These are phyloP conservation scores for Gymnobelideus leadbeateri DNA, from an alignment of 2,113 vertebrate genomes.

Conservation along the genomic window DNA sequence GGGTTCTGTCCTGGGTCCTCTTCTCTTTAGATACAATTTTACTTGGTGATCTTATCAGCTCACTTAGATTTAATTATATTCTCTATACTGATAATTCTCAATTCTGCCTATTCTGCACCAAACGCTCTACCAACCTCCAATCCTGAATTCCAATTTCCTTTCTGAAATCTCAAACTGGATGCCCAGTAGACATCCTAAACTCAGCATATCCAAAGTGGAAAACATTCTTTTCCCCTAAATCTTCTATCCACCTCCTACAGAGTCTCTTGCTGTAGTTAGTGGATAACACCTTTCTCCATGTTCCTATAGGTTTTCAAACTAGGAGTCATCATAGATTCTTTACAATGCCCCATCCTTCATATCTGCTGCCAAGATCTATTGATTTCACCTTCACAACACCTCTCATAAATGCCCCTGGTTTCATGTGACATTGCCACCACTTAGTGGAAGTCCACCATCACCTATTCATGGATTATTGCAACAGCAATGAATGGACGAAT, in stretches of 20 bases:
- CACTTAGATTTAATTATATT: background rate
- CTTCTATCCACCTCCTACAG: background rate
- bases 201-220: background rate
- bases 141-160: background rate
- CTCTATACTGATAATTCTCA: background rate
- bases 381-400: background rate
- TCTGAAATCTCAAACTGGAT: background rate
- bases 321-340: background rate
- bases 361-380: background rate
- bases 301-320: background rate
- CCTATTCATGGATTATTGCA: background rate
- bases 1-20: background rate
- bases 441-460: background rate
- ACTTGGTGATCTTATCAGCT: background rate
- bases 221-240: background rate
- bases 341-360: background rate
- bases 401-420: background rate
- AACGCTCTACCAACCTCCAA: background rate
- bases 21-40: background rate
- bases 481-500: no score
- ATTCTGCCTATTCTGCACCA: background rate
- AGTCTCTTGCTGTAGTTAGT: background rate
- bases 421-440: background rate
- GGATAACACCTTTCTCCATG: background rate
- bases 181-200: background rate